Evolutionary conservation across 1,140 invertebrate genomes (phyloP).

Genomic region (Drosophila littoralis): DNA sequence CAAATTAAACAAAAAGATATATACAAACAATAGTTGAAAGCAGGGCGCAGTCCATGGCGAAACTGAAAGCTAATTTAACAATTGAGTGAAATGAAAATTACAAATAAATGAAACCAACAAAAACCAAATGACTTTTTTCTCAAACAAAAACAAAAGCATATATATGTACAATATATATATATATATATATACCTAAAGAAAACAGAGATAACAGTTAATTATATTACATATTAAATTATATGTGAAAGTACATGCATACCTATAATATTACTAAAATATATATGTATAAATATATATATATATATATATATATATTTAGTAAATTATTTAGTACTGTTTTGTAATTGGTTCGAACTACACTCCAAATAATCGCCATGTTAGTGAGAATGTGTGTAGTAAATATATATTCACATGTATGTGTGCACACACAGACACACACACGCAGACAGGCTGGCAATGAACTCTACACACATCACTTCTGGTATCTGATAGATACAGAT

Average conservation of each 20-base stretch:
- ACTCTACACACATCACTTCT: constrained; percentile 35
- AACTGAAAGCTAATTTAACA: constrained; percentile 72
- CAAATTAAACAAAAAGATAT: constrained; percentile 33
- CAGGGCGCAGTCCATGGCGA: constrained; percentile 76
- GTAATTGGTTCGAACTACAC: constrained; percentile 34
- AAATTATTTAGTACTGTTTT: constrained; percentile 39
- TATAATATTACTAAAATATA: constrained; percentile 32
- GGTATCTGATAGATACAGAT: constrained; percentile 21
- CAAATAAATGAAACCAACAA: constrained; percentile 69
- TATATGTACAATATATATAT: not conserved
- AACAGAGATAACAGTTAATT: constrained; percentile 29
- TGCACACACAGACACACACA: not conserved
- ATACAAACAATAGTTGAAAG: constrained; percentile 65
- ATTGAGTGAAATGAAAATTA: constrained; percentile 74
- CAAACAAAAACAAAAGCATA: constrained; percentile 25
- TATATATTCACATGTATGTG: constrained; percentile 3
- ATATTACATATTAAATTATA: not conserved
- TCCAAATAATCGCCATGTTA: constrained; percentile 29
- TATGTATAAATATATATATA: constrained; percentile 33
- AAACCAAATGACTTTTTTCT: constrained; percentile 71
- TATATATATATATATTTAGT: constrained; percentile 36
- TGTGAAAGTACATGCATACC: not conserved
- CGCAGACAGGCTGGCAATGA: constrained; percentile 18
- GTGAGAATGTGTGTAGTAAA: constrained; percentile 12
- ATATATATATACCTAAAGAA: not conserved